Base-by-base conservation (phyloP, 2,888 invertebrate genomes). In the Pristionchus fissidentatus region DNA sequence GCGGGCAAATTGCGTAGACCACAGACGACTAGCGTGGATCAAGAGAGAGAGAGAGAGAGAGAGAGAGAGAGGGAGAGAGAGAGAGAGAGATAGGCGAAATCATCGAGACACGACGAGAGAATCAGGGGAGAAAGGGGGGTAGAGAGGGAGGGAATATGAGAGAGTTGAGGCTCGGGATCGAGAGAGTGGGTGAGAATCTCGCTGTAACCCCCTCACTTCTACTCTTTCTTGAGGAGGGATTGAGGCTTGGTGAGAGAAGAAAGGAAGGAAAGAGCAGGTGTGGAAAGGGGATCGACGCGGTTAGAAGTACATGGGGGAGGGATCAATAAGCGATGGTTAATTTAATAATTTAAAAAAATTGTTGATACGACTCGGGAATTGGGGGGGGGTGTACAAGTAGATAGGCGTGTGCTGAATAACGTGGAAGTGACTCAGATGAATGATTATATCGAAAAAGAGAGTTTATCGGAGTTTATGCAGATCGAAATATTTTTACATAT, bases 201-300 rank as follows among this genome's bases (percentile, higher is more conserved):
- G 70, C 43, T 70, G 70, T 70, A 70, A 70, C 70, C 70, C 70
- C 70, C 70, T 41, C 70, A 70, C n/a, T 41, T 32, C 35, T 32
- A n/a, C n/a, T n/a, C n/a, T n/a, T n/a, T n/a, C n/a, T n/a, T n/a
- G n/a, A n/a, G n/a, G n/a, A n/a, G n/a, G n/a, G n/a, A n/a, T n/a
- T 22, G 38, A 22, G 70, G 1, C 70, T 60, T 70, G 26, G 41
- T 41, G 70, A n/a, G 32, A 70, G 70, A 70, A n/a, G 55, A 41
- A 70, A 41, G 32, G 70, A 15, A 41, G 66, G 41, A 3, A 15
- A 7, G 38, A 41, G 35, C 38, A 70, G 41, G 70, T n/a, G n/a
- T n/a, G n/a, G n/a, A n/a, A n/a, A n/a, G 43, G 70, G 70, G 70
- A 41, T 70, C 43, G 41, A 43, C n/a, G 70, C 62, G 19, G 62